Conservation (phyloP, 2,113 vertebrate genomes). For the Dipodomys merriami region DNA sequence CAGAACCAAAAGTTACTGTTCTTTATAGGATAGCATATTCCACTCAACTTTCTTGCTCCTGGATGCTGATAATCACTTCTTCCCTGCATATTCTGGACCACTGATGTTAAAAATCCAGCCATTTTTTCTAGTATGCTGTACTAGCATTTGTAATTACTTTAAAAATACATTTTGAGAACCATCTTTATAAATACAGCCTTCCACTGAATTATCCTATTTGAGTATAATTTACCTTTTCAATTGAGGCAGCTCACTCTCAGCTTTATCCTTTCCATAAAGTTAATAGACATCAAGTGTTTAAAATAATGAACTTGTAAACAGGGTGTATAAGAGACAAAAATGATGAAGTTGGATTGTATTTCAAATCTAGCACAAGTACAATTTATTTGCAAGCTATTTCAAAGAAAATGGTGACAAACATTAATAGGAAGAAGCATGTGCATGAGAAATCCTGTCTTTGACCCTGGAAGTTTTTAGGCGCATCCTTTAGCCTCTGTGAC, state of each 20-base stretch:
- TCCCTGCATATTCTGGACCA: background rate
- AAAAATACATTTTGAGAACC: background rate
- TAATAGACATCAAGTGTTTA: background rate
- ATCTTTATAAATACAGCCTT: background rate
- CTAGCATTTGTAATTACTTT: background rate
- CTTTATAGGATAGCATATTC: background rate
- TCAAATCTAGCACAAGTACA: conserved; percentile 7
- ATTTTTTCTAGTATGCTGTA: background rate
- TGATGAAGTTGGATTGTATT: background rate
- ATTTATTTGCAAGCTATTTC: conserved; percentile 23
- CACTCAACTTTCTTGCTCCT: background rate
- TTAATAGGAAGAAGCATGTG: background rate
- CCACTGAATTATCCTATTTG: background rate
- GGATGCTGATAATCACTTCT: background rate
- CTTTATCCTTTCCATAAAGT: background rate
- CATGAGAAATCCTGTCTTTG: background rate
- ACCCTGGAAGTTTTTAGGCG: background rate
- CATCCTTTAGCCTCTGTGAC: background rate
- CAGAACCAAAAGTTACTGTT: background rate
- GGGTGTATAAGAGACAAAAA: background rate
- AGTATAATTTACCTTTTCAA: background rate
- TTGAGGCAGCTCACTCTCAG: background rate
- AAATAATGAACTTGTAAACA: background rate
- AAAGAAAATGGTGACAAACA: conserved; percentile 32
- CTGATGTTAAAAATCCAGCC: background rate